A percentile compares a stretch with the other conserved stretches of the same genome.
Conservation (phyloP, 2,888 invertebrate genomes). For the Hypena proboscidalis region DNA sequence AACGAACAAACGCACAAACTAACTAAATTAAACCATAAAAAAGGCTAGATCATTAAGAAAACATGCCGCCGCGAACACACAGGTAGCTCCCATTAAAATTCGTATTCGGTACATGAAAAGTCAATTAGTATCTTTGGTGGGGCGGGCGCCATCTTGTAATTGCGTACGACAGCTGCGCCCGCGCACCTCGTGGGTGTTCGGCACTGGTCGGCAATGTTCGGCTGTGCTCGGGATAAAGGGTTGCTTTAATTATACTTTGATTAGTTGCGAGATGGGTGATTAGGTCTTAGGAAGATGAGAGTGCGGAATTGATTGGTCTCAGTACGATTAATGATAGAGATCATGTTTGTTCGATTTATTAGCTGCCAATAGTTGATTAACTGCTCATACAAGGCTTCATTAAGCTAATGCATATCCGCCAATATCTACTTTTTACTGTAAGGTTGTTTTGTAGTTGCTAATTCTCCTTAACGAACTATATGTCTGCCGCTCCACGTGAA, state of each 20-base stretch:
- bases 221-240: constrained; percentile 32
- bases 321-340: not conserved
- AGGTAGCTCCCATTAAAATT: constrained; percentile 55
- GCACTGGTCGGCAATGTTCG: constrained; percentile 32
- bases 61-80: constrained; percentile 52
- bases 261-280: constrained; percentile 25
- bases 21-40: constrained; percentile 34
- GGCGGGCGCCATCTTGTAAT: constrained; percentile 77
- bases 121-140: constrained; percentile 77
- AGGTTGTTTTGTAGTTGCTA: too few species aligned
- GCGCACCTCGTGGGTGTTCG: constrained; percentile 64
- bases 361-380: too few species aligned
- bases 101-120: constrained; percentile 79
- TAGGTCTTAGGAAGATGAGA: constrained; percentile 5
- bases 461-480: too few species aligned
- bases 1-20: constrained; percentile 7
- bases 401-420: too few species aligned
- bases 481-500: too few species aligned
- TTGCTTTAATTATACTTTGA: constrained; percentile 51
- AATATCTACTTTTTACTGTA: too few species aligned
- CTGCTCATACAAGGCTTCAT: too few species aligned
- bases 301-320: not conserved
- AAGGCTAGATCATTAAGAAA: constrained; percentile 49
- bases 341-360: too few species aligned
- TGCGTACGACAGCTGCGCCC: constrained; percentile 71